These are phyloP conservation scores for Lasioglossum albipes DNA, from an alignment of 1,140 invertebrate genomes.

Conservation along the genomic window DNA sequence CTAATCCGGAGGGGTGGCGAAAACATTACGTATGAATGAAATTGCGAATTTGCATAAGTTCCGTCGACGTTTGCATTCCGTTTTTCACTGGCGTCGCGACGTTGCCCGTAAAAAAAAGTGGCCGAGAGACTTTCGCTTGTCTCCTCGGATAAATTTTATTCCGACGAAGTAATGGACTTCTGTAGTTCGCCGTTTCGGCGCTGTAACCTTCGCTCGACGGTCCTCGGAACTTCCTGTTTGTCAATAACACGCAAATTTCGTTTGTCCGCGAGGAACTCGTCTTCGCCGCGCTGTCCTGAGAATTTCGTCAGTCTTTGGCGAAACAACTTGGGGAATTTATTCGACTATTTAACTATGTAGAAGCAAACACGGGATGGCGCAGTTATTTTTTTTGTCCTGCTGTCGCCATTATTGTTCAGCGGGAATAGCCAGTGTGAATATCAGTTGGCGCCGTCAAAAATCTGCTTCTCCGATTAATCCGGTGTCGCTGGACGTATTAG, in stretches of 20 bases:
- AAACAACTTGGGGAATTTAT: too few species aligned
- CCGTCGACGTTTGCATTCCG: constrained; percentile 9
- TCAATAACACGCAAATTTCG: constrained; percentile 15
- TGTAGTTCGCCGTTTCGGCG: background rate
- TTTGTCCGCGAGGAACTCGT: background rate
- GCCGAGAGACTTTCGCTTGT: background rate
- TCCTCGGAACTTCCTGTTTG: background rate
- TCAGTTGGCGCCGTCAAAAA: constrained; percentile 11
- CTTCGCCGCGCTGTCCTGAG: too few species aligned
- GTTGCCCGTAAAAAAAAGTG: background rate
- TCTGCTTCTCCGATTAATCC: background rate
- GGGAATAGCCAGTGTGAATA: constrained; percentile 29
- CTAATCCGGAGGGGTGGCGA: constrained; percentile 24
- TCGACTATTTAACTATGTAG: too few species aligned
- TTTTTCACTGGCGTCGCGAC: background rate
- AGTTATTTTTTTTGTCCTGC: too few species aligned
- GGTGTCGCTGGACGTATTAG: constrained; percentile 15
- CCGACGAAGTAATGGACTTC: constrained; percentile 31
- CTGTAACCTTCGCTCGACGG: background rate
- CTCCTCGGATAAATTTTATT: constrained; percentile 8
- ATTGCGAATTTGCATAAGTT: constrained; percentile 53
- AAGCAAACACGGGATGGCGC: background rate
- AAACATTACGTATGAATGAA: constrained; percentile 49
- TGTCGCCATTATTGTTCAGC: background rate
- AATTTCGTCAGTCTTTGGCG: too few species aligned